A percentile compares a stretch with the other conserved stretches of the same genome.
Evolutionary conservation across 2,888 invertebrate species (phyloP).

Genomic region (Meghimatium bilineatum): DNA sequence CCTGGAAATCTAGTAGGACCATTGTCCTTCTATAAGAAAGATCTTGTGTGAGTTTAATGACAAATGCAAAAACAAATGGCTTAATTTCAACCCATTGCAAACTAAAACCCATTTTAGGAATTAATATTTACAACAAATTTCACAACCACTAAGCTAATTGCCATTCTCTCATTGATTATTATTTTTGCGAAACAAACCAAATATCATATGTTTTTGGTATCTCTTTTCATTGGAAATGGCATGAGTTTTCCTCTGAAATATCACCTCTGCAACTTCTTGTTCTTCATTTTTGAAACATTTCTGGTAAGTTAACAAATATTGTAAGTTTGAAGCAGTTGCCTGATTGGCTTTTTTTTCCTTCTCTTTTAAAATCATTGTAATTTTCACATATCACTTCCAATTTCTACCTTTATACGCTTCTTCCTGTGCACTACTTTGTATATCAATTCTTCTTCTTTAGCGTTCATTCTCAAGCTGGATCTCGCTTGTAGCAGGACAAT

Average conservation of each 20-base stretch:
- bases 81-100: no score
- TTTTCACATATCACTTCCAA: no score
- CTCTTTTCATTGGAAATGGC: conserved; percentile 5
- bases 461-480: no score
- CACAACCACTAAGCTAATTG: not conserved
- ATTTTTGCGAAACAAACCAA: not conserved
- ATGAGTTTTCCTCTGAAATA: conserved; percentile 16
- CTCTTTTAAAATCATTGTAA: not conserved
- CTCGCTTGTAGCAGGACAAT: no score
- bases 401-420: no score
- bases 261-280: conserved; percentile 8
- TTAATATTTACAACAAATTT: not conserved
- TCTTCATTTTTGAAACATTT: conserved; percentile 9
- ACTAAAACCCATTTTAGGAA: no score
- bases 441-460: no score
- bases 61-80: no score
- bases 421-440: no score
- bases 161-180: not conserved
- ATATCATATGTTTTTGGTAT: not conserved
- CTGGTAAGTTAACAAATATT: conserved; percentile 18
- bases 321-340: not conserved
- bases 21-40: no score
- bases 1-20: no score
- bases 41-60: no score
- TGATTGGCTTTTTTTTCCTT: not conserved